Conservation (phyloP, 2,113 vertebrate species). For the Podiceps cristatus region DNA sequence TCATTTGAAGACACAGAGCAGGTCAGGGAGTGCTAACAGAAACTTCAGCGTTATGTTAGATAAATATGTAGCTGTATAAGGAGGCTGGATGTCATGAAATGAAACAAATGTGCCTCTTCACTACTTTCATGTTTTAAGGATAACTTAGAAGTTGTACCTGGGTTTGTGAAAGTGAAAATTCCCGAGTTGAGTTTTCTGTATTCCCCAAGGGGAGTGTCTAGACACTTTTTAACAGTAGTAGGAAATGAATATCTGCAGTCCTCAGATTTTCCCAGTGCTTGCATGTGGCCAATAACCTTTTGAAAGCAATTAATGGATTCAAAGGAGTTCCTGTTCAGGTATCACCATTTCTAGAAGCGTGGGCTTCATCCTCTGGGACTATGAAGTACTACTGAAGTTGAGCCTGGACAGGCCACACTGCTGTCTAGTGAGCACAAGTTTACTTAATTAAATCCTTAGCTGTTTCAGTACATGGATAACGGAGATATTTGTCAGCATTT, state of each 20-base stretch:
- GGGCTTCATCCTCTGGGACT: conserved; percentile 5
- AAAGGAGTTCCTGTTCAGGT: background rate
- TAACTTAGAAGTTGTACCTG: background rate
- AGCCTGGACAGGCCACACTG: background rate
- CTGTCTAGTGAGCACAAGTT: background rate
- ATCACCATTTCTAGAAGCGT: background rate
- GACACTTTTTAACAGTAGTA: background rate
- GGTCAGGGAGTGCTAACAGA: background rate
- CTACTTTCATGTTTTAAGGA: background rate
- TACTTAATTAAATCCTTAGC: background rate
- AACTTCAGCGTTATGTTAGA: background rate
- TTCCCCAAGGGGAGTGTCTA: background rate
- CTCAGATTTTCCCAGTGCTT: background rate
- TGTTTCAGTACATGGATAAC: background rate
- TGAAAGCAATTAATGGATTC: background rate
- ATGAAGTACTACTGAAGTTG: background rate
- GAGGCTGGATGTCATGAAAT: background rate
- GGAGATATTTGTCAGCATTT: background rate
- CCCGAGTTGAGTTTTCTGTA: background rate
- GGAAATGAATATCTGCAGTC: background rate
- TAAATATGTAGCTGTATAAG: background rate
- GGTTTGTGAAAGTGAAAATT: background rate
- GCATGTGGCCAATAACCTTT: background rate
- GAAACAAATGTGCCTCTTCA: background rate
- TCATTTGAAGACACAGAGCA: background rate